Percentiles rank a stretch among this genome's conserved stretches.
These are phyloP conservation scores for Siniperca obscura DNA, from an alignment of 2,797 vertebrate species.

Conservation along the genomic window DNA sequence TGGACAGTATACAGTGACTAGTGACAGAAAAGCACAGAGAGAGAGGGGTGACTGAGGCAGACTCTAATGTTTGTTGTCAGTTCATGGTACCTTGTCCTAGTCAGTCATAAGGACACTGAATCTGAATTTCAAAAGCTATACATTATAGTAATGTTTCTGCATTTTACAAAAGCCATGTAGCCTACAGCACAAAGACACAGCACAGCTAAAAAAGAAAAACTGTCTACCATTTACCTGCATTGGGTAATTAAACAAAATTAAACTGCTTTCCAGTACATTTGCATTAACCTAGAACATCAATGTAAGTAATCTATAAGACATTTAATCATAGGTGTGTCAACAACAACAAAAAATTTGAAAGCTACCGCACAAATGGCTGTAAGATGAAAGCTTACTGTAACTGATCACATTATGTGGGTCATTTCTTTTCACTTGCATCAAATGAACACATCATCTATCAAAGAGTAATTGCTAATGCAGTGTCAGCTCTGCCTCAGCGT, in stretches of 20 bases:
- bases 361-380: neutral
- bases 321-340: slow-evolving; percentile 1
- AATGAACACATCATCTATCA: neutral
- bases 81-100: neutral
- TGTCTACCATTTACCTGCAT: neutral
- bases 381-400: neutral
- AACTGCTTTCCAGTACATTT: neutral
- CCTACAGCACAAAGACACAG: neutral
- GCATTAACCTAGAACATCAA: neutral
- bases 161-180: neutral
- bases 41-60: neutral
- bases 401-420: neutral
- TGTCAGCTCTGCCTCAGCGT: neutral
- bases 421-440: slow-evolving; percentile 11
- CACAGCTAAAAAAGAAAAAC: neutral
- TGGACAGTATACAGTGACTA: neutral
- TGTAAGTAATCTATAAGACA: neutral
- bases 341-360: neutral
- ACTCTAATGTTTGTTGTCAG: slow-evolving; percentile 19
- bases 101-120: neutral
- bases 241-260: neutral
- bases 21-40: neutral
- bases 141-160: neutral
- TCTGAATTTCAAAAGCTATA: slow-evolving; percentile 20
- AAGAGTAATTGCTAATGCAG: slow-evolving; percentile 3